Percentiles rank a stretch among this genome's conserved stretches.
Evolutionary conservation across 2,113 vertebrate species (phyloP).

Genomic region (Trochalopteron elliotii): DNA sequence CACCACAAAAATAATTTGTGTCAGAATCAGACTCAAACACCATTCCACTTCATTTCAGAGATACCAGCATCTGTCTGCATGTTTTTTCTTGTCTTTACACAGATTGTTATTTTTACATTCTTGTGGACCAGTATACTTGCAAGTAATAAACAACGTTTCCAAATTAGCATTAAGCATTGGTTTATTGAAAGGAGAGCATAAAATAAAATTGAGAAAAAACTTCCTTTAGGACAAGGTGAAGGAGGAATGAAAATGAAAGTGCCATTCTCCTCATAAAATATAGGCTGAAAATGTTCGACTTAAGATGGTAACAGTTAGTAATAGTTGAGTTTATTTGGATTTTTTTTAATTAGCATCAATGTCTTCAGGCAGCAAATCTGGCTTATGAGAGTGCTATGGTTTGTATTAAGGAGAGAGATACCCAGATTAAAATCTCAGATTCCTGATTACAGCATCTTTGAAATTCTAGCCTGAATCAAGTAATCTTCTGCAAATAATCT

Average conservation of each 20-base stretch:
- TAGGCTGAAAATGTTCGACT: background rate
- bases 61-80: background rate
- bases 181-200: background rate
- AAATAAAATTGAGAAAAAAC: background rate
- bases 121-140: background rate
- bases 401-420: background rate
- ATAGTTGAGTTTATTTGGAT: background rate
- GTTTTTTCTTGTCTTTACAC: background rate
- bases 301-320: background rate
- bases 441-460: background rate
- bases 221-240: background rate
- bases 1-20: background rate
- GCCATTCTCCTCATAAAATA: background rate
- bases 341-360: background rate
- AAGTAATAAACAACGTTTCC: background rate
- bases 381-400: background rate
- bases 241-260: background rate
- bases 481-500: background rate
- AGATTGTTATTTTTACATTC: background rate
- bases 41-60: background rate
- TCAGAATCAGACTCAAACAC: background rate
- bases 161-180: background rate
- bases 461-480: background rate
- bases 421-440: background rate
- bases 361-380: background rate